These are phyloP conservation scores for Drosophila kikkawai DNA, from an alignment of 1,140 invertebrate genomes.

Conservation along the genomic window DNA sequence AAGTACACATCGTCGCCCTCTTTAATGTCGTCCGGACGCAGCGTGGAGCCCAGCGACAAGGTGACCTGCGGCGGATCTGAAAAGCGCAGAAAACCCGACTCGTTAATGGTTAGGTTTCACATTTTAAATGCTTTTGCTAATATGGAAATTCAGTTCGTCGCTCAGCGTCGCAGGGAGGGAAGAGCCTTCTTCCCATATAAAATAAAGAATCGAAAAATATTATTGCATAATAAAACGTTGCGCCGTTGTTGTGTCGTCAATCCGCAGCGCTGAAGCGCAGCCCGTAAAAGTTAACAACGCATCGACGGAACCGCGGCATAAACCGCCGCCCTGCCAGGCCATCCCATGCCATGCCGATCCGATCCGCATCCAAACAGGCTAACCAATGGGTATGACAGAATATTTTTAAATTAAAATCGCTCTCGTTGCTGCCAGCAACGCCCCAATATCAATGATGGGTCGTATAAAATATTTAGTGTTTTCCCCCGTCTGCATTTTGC, in stretches of 20 bases:
- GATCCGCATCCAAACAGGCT: constrained; percentile 15
- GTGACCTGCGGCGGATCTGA: constrained; percentile 94
- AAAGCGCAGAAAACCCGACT: constrained; percentile 66
- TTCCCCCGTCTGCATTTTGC: constrained; percentile 56
- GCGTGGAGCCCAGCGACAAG: constrained; percentile 92
- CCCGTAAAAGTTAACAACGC: constrained; percentile 79
- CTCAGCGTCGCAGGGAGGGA: not conserved
- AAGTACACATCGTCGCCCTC: constrained; percentile 97
- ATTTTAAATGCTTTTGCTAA: constrained; percentile 66
- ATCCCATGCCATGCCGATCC: not conserved
- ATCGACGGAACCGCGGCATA: constrained; percentile 61
- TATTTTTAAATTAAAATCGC: constrained; percentile 80
- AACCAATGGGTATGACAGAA: constrained; percentile 71
- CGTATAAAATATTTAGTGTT: constrained; percentile 80
- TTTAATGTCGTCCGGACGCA: constrained; percentile 94
- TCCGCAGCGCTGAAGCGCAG: constrained; percentile 36
- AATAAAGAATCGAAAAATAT: constrained; percentile 80
- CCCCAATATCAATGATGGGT: constrained; percentile 76
- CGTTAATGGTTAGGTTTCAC: constrained; percentile 47
- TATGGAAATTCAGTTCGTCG: constrained; percentile 53
- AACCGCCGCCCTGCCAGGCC: constrained; percentile 48
- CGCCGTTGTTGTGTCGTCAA: constrained; percentile 35
- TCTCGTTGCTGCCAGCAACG: constrained; percentile 24
- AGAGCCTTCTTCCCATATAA: constrained; percentile 48
- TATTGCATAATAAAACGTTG: constrained; percentile 75